A percentile compares a stretch with the other conserved stretches of the same genome.
phyloP scores from a whole-genome alignment of 2,113 vertebrate species.

The Saguinus imperator region DNA sequence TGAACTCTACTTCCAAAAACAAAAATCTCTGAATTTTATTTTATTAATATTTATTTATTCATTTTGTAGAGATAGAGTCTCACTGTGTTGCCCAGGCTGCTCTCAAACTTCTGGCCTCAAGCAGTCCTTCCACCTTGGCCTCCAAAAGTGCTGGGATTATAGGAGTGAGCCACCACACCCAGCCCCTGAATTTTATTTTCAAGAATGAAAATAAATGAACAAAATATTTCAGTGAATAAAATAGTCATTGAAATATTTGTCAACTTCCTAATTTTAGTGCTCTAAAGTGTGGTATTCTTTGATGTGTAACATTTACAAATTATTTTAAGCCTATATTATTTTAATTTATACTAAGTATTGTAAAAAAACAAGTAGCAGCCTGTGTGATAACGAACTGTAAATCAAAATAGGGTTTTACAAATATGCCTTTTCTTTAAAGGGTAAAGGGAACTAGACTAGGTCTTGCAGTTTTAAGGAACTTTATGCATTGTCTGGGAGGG shows the following conservation, averaged over 20 bases:
- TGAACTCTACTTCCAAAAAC: constrained; percentile 34
- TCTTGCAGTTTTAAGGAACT: constrained; percentile 66
- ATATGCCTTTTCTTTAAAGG: neutral
- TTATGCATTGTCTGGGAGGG: constrained; percentile 23
- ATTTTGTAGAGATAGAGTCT: too few species aligned
- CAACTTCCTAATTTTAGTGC: neutral
- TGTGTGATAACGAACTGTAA: neutral
- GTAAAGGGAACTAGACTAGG: constrained; percentile 58
- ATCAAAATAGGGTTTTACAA: constrained; percentile 24
- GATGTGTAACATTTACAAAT: constrained; percentile 1
- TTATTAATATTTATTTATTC: too few species aligned
- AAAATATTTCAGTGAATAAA: constrained; percentile 19
- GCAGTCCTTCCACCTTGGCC: too few species aligned
- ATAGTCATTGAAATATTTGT: neutral
- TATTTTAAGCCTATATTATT: constrained; percentile 25
- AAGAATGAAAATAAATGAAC: too few species aligned
- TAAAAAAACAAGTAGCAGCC: neutral
- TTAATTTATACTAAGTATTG: constrained; percentile 34
- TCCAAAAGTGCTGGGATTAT: too few species aligned
- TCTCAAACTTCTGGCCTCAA: too few species aligned
- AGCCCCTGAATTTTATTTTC: too few species aligned
- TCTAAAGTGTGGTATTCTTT: neutral
- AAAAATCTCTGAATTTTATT: constrained; percentile 25
- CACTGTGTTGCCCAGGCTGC: too few species aligned
- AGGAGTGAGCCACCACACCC: too few species aligned